Evolutionary conservation across 2,797 vertebrate genomes (phyloP).

Genomic region (Myoxocephalus aenaeus): DNA sequence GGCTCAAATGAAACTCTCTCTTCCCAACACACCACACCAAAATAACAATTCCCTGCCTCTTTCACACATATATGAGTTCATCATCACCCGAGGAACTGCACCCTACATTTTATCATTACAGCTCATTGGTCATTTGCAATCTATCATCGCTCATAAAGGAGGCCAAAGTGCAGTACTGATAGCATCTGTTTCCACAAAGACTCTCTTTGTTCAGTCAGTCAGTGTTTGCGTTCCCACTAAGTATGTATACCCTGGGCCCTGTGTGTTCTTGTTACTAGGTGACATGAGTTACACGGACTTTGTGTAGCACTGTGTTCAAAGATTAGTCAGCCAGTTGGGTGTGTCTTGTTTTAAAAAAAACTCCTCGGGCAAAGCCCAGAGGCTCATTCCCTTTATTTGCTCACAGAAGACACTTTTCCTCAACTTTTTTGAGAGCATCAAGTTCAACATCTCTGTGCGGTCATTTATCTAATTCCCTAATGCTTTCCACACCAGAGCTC

Average conservation of each 20-base stretch:
- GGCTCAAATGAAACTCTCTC: background rate
- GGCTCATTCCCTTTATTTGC: conserved; percentile 34
- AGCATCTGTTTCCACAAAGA: conserved; percentile 53
- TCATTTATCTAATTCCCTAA: conserved; percentile 24
- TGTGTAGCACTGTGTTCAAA: conserved; percentile 47
- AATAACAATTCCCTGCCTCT: background rate
- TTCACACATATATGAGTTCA: background rate
- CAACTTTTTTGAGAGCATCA: conserved; percentile 3
- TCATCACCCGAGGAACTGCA: background rate
- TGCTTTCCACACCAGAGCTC: conserved; percentile 52
- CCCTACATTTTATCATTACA: conserved; percentile 21
- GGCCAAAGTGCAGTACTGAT: conserved; percentile 53
- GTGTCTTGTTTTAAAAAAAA: conserved; percentile 56
- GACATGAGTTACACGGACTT: conserved; percentile 50
- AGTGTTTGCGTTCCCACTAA: conserved; percentile 63
- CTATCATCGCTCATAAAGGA: conserved; percentile 15
- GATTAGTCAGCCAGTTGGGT: conserved; percentile 73
- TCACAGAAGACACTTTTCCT: conserved; percentile 32
- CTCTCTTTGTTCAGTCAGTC: conserved; percentile 66
- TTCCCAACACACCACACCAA: conserved; percentile 3
- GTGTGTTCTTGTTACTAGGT: conserved; percentile 70
- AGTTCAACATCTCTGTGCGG: background rate
- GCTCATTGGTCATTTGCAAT: conserved; percentile 21
- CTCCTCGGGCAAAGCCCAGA: conserved; percentile 19
- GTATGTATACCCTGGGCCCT: conserved; percentile 25